Percentiles rank a stretch among this genome's conserved stretches.
Conservation (phyloP, 2,888 invertebrate genomes). For the Lithosia quadra region DNA sequence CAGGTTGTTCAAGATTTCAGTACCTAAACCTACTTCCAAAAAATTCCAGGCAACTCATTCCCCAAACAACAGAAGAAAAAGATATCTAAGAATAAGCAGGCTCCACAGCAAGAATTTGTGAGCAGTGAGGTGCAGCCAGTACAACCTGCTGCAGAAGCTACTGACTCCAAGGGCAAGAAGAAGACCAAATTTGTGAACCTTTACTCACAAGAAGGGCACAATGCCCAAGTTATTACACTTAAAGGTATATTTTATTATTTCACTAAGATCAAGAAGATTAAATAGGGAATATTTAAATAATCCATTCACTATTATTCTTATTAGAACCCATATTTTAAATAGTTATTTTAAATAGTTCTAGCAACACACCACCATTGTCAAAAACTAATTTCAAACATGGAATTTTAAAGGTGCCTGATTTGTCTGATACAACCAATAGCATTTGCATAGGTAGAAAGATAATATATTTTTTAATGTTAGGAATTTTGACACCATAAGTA, state of each 20-base stretch:
- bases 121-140: conserved; percentile 48
- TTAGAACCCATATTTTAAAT: too few species aligned
- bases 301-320: too few species aligned
- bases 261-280: too few species aligned
- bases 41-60: conserved; percentile 60
- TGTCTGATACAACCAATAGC: too few species aligned
- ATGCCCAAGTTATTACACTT: conserved; percentile 85
- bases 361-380: too few species aligned
- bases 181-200: conserved; percentile 92
- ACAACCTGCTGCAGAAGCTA: conserved; percentile 40
- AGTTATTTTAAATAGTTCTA: too few species aligned
- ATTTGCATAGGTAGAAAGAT: too few species aligned
- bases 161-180: conserved; percentile 83
- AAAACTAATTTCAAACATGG: too few species aligned
- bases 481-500: too few species aligned
- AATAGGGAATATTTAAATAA: too few species aligned
- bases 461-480: too few species aligned
- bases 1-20: background rate
- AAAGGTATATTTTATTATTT: conserved; percentile 68
- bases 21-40: background rate
- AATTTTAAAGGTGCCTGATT: too few species aligned
- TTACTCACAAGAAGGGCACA: conserved; percentile 90
- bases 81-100: conserved; percentile 74
- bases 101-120: conserved; percentile 60
- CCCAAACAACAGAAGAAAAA: conserved; percentile 79